These are phyloP conservation scores for Allacma fusca DNA, from an alignment of 2,888 invertebrate species.

Conservation along the genomic window DNA sequence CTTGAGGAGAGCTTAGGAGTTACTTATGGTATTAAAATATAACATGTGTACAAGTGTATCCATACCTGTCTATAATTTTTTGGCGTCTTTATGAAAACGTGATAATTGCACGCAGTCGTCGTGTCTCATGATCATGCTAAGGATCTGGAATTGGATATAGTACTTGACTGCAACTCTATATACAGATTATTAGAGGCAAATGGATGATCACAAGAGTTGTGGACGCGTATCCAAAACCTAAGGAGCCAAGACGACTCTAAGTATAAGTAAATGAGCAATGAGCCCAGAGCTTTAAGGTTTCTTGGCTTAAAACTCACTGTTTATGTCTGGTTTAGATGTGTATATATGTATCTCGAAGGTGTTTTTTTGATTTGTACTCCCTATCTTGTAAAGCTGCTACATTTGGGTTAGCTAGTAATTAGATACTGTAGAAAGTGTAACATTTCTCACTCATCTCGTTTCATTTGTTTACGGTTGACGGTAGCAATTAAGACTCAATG, in stretches of 20 bases:
- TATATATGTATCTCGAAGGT: too few species aligned
- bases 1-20: not conserved
- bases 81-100: slow-evolving; percentile 1
- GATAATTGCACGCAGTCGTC: slow-evolving; percentile 10
- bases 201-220: slow-evolving; percentile 18
- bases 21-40: not conserved
- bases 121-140: slow-evolving; percentile 12
- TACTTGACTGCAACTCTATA: not conserved
- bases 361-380: not conserved
- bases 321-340: not conserved
- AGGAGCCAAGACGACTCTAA: not conserved
- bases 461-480: slow-evolving; percentile 25
- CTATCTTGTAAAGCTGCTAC: not conserved
- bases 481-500: not conserved
- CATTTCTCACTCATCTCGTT: slow-evolving; percentile 31
- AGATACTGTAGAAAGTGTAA: slow-evolving; percentile 38
- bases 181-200: slow-evolving; percentile 14
- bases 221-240: slow-evolving; percentile 14
- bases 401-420: slow-evolving; percentile 25
- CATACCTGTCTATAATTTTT: not conserved
- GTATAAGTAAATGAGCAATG: not conserved
- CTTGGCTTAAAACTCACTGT: not conserved
- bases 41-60: too few species aligned
- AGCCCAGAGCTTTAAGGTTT: not conserved
- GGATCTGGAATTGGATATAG: not conserved